Conservation (phyloP, 2,888 invertebrate species). For the Diarsia brunnea region DNA sequence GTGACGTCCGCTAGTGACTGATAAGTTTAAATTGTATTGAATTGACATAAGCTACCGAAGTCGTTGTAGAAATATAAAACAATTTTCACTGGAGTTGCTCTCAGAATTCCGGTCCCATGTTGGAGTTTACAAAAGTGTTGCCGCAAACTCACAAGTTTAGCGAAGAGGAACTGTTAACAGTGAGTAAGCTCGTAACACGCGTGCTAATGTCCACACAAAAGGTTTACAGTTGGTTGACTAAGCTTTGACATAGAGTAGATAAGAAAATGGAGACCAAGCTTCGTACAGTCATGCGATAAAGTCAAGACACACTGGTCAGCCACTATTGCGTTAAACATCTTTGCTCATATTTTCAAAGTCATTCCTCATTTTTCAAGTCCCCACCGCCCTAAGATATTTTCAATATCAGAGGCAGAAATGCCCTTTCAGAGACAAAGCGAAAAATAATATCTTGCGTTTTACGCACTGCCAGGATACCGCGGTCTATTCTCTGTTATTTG, state of each 20-base stretch:
- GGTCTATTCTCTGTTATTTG: neutral
- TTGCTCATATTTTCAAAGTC: too few species aligned
- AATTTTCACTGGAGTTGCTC: too few species aligned
- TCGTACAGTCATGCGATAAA: neutral
- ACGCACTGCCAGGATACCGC: neutral
- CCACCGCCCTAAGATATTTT: neutral
- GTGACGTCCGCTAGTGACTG: too few species aligned
- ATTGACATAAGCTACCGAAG: too few species aligned
- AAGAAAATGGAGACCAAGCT: neutral
- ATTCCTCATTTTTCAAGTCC: neutral
- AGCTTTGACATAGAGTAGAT: constrained; percentile 12
- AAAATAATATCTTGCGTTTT: neutral
- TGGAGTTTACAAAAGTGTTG: neutral
- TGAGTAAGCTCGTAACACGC: constrained; percentile 19
- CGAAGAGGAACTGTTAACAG: constrained; percentile 14
- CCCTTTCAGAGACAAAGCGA: neutral
- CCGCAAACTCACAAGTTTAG: neutral
- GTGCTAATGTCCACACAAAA: constrained; percentile 24
- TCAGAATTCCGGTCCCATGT: neutral
- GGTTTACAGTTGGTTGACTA: constrained; percentile 23
- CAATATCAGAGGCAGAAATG: neutral
- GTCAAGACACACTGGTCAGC: neutral
- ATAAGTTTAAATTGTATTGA: too few species aligned
- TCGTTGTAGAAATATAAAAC: too few species aligned
- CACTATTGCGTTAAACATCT: neutral